Base-by-base conservation (phyloP, 2,113 vertebrate genomes). In the Podarcis raffonei region DNA sequence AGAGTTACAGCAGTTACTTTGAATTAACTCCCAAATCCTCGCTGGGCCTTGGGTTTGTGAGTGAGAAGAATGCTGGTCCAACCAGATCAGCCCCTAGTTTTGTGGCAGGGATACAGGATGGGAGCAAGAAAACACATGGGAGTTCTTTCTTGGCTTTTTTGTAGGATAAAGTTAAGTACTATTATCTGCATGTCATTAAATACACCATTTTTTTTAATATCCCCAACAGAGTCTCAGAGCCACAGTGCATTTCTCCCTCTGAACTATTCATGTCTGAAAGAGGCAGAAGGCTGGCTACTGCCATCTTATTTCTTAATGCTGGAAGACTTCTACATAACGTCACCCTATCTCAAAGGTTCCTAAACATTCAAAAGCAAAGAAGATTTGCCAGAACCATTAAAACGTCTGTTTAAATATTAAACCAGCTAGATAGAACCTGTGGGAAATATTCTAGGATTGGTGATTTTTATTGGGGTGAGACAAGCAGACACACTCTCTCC, bases 381-480 rank as follows among this genome's bases (percentile, higher is more conserved):
- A 53, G 84, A 77, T 53, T 88, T 89, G 35, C 48, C 59, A 87
- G 7, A 0, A 0, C 3, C 0, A 93, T 89, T 90, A 62, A 84
- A 84, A 83, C 23, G 85, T 84, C 85, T 93, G 91, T 92, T 96
- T 93, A 95, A 95, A 90, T 93, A 94, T 93, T 93, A 96, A 83
- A 94, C 89, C 81, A 94, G 1, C 68, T 27, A 84, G 76, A 89
- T 94, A 77, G 85, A 95, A 90, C 6, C 75, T 89, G 81, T 77
- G 81, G 59, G 87, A 87, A 91, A 94, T 79, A 88, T 90, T 5
- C 79, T 2, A 92, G 88, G 83, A 75, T 16, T 91, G 75, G 66
- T 48, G 90, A 85, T 81, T 94, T 88, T 93, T 90, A 94, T 92
- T 81, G 89, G 62, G 69, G 62, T 84, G 53, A 78, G 77, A 88